Conservation (phyloP, 2,113 vertebrate genomes). For the Dendropsophus ebraccatus region DNA sequence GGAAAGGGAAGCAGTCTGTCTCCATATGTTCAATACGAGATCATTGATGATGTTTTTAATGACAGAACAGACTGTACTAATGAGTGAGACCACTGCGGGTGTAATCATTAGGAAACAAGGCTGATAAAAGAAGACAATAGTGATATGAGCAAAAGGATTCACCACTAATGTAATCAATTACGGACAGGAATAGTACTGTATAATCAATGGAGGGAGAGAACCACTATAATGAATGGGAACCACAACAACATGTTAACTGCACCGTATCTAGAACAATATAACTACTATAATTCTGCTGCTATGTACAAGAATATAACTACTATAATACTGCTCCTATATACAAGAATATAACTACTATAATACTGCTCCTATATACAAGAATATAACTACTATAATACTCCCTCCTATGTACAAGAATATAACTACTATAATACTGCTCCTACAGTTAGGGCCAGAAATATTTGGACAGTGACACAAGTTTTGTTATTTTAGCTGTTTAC, state of each 20-base stretch:
- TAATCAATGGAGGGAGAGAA: neutral
- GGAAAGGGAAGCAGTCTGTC: neutral
- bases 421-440: neutral
- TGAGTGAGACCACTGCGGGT: neutral
- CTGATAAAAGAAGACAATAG: neutral
- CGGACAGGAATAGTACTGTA: neutral
- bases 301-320: neutral
- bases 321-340: neutral
- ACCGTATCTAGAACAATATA: neutral
- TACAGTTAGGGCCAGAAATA: no score
- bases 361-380: neutral
- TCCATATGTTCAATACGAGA: neutral
- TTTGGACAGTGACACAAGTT: no score
- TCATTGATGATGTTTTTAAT: no score
- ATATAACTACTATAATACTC: constrained; percentile 8
- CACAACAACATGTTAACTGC: no score
- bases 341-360: no score
- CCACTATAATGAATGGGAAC: neutral
- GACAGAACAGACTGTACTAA: no score
- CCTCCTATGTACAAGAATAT: neutral
- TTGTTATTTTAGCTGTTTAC: no score
- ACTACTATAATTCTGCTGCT: neutral
- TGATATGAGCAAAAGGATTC: neutral
- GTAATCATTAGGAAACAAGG: neutral
- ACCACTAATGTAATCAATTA: neutral